Conservation (phyloP, 1,140 invertebrate genomes). For the Steinernema khuongi region DNA sequence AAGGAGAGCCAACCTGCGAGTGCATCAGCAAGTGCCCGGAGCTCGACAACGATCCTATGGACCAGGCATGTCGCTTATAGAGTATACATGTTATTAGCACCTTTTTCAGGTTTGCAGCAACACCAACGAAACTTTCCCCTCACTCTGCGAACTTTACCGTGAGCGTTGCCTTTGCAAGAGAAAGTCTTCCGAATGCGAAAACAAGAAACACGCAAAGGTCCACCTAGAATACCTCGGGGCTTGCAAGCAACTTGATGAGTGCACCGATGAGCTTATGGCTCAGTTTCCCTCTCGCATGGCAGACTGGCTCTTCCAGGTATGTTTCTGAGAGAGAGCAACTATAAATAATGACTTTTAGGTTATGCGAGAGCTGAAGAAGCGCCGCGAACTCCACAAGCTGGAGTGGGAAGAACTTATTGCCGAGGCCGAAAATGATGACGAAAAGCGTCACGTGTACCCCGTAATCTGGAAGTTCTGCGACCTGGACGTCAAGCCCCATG, state of each 20-base stretch:
- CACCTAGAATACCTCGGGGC: slow-evolving; percentile 81
- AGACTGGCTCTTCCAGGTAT: slow-evolving; percentile 92
- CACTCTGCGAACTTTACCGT: slow-evolving; percentile 83
- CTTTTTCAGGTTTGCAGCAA: slow-evolving; percentile 75
- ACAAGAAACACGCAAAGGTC: slow-evolving; percentile 70
- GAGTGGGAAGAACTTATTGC: slow-evolving; percentile 70
- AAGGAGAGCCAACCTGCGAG: slow-evolving; percentile 72
- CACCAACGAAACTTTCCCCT: slow-evolving; percentile 83
- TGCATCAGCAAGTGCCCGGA: slow-evolving; percentile 76
- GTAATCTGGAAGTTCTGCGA: slow-evolving; percentile 96
- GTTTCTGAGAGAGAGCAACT: slow-evolving; percentile 50
- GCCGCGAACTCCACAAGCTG: slow-evolving; percentile 75
- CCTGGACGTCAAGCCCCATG: slow-evolving; percentile 76
- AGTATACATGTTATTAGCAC: background rate
- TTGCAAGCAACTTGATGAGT: slow-evolving; percentile 65
- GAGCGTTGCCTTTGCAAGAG: slow-evolving; percentile 80
- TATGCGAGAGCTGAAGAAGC: slow-evolving; percentile 76
- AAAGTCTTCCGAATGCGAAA: slow-evolving; percentile 69
- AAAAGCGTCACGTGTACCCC: slow-evolving; percentile 75
- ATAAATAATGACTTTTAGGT: slow-evolving; percentile 44
- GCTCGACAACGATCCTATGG: slow-evolving; percentile 52
- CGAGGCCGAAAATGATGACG: slow-evolving; percentile 72
- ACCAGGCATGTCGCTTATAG: slow-evolving; percentile 38
- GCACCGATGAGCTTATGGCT: slow-evolving; percentile 74
- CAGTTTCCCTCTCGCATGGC: slow-evolving; percentile 73